Base-by-base conservation (phyloP, 2,797 vertebrate species). In the Leucoraja ocellata region DNA sequence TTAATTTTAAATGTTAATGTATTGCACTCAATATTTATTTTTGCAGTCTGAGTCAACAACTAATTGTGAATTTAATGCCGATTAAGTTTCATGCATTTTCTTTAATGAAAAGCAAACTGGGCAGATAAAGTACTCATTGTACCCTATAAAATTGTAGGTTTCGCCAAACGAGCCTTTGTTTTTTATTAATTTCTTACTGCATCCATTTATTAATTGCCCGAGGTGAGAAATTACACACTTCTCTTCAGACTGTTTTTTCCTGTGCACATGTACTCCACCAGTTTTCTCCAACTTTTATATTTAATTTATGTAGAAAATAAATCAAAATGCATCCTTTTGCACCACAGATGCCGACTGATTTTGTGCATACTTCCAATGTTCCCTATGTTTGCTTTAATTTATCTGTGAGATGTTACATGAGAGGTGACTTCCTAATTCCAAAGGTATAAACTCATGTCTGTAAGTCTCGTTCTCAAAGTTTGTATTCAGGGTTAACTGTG, bases 401-500 rank as follows among this genome's bases (percentile, higher is more conserved):
- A 88, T 88, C 63, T 36, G n/a, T 61, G 25, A 32, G 16, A 21
- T 88, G 61, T 68, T 88, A 36, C 68, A 32, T 16, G 54, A 36
- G 61, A 68, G 16, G 63, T 88, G 61, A 65, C 16, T 68, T 88
- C 84, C 7, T 68, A 68, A 68, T 88, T 88, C 10, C 84, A 88
- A 68, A 36, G 63, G 16, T 39, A 88, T 88, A 68, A 88, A 65
- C 61, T 36, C 25, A 84, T 61, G 25, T 88, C n/a, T 36, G 32
- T 9, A 65, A 88, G n/a, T 32, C n/a, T 32, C 68, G 84, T 68
- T 68, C 58, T 65, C 58, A 86, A 6, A 32, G 58, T 86, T 86
- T 8, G 16, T 88, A 68, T 68, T 88, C 28, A 88, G 84, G 63
- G 84, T 68, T 88, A 88, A 88, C 84, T 16, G 28, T 88, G 61